Percentiles rank a stretch among this genome's conserved stretches.
Conservation (phyloP, 1,140 invertebrate species). For the Ganaspis sp. region DNA sequence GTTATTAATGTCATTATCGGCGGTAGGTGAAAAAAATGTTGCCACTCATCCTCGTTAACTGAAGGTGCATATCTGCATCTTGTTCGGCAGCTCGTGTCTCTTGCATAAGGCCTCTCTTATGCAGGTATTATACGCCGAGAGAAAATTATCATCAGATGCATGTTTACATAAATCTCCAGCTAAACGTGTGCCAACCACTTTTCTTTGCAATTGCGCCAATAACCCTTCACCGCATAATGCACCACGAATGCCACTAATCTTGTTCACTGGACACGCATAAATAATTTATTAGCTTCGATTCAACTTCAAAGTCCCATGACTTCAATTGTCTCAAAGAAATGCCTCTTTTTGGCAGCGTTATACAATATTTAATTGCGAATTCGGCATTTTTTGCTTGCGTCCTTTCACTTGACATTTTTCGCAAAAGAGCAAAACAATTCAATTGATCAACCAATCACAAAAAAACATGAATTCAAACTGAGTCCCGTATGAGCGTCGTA, state of each 20-base stretch:
- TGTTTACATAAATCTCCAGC: slow-evolving; percentile 1
- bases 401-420: no score
- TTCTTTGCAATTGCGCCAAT: background rate
- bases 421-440: no score
- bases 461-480: no score
- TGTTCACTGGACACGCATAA: slow-evolving; percentile 13
- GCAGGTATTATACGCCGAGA: background rate
- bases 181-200: background rate
- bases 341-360: no score
- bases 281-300: slow-evolving; percentile 11
- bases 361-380: no score
- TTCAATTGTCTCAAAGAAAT: no score
- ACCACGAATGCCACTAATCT: background rate
- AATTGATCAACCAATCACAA: no score
- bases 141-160: slow-evolving; percentile 18
- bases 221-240: slow-evolving; percentile 14
- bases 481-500: no score
- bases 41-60: background rate
- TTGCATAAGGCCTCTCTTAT: background rate
- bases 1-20: slow-evolving; percentile 33
- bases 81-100: background rate
- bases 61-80: background rate
- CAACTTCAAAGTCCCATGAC: no score
- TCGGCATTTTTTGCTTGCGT: no score
- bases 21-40: slow-evolving; percentile 20